Evolutionary conservation across 2,113 vertebrate genomes (phyloP).

Genomic region (Xyliphius kryptos): DNA sequence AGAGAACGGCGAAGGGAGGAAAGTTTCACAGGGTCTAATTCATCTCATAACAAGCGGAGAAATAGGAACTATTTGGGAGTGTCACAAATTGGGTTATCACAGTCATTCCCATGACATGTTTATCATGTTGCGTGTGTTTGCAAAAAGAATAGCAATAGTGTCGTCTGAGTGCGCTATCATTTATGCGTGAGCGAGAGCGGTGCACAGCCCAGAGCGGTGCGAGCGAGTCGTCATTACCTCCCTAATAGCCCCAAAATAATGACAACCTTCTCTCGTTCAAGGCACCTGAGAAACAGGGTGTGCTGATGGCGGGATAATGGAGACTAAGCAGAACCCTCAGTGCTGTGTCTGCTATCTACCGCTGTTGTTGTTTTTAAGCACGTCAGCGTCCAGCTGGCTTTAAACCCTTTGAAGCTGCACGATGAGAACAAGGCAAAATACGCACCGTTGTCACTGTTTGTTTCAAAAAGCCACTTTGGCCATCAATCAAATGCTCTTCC

Average conservation of each 20-base stretch:
- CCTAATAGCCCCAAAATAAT: constrained; percentile 34
- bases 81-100: background rate
- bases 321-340: constrained; percentile 27
- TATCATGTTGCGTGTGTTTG: constrained; percentile 1
- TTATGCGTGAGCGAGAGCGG: constrained; percentile 9
- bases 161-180: constrained; percentile 3
- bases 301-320: constrained; percentile 27
- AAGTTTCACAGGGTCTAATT: background rate
- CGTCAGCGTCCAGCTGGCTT: constrained; percentile 10
- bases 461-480: constrained; percentile 28
- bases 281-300: constrained; percentile 7
- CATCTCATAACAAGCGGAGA: background rate
- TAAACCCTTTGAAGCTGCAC: constrained; percentile 19
- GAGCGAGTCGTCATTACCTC: constrained; percentile 38
- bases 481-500: constrained; percentile 38
- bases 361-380: constrained; percentile 12
- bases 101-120: background rate
- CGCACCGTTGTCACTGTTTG: constrained; percentile 9
- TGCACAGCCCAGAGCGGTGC: constrained; percentile 1
- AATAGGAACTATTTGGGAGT: background rate
- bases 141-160: background rate
- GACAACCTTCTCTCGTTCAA: constrained; percentile 8
- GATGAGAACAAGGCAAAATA: constrained; percentile 26
- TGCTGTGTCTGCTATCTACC: background rate
- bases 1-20: background rate